Conservation (phyloP, 2,888 invertebrate genomes). For the Merodon equestris region DNA sequence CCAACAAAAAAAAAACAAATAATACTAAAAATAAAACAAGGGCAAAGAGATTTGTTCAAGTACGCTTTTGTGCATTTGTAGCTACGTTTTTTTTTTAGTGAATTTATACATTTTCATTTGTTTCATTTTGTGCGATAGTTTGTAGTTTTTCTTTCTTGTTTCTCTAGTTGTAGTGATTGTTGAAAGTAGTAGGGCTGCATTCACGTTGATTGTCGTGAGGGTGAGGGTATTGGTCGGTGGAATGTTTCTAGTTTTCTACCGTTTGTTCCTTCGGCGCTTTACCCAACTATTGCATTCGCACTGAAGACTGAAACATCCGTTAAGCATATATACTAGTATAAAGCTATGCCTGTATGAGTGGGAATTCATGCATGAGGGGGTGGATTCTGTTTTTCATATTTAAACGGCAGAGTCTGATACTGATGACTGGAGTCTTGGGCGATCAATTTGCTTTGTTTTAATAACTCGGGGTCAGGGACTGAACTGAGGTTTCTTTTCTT, state of each 20-base stretch:
- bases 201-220: background rate
- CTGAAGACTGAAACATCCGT: constrained; percentile 22
- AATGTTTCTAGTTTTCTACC: constrained; percentile 48
- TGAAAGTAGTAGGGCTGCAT: too few relatives aligned
- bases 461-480: constrained; percentile 67
- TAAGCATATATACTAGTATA: too few relatives aligned
- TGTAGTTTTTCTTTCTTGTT: too few relatives aligned
- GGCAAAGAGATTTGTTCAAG: constrained; percentile 56
- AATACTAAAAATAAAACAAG: constrained; percentile 20
- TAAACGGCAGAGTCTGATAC: constrained; percentile 46
- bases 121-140: constrained; percentile 8
- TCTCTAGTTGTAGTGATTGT: too few relatives aligned
- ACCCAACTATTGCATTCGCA: constrained; percentile 38
- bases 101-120: constrained; percentile 20
- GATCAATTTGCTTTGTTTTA: constrained; percentile 61
- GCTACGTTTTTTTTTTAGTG: constrained; percentile 14
- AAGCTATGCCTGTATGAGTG: too few relatives aligned
- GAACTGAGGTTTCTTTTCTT: constrained; percentile 15
- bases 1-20: too few relatives aligned
- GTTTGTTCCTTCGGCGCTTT: constrained; percentile 8
- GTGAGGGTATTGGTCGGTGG: background rate
- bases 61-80: constrained; percentile 50
- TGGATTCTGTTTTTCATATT: constrained; percentile 6
- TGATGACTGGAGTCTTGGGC: constrained; percentile 41
- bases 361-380: constrained; percentile 12